Evolutionary conservation across 2,888 invertebrate genomes (phyloP).

Genomic region (Molorchus minor): DNA sequence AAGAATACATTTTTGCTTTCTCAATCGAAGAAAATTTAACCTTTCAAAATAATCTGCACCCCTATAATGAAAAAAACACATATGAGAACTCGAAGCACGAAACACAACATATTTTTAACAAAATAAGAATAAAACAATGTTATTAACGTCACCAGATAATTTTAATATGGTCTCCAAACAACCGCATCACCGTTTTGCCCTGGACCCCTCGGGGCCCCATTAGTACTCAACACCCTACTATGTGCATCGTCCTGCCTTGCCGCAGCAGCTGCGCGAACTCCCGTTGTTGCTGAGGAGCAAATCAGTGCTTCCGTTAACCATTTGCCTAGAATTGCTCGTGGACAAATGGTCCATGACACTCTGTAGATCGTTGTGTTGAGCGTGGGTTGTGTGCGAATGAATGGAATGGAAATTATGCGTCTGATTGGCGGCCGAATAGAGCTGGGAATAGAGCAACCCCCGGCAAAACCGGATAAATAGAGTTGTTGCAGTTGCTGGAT

Average conservation of each 20-base stretch:
- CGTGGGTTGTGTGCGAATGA: conserved; percentile 69
- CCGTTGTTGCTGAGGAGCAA: conserved; percentile 67
- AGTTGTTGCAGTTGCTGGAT: conserved; percentile 74
- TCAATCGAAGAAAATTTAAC: no score
- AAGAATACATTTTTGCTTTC: no score
- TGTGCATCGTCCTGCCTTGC: conserved; percentile 67
- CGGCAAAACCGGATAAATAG: conserved; percentile 80
- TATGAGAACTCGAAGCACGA: no score
- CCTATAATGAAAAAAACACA: no score
- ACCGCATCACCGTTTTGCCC: conserved; percentile 72
- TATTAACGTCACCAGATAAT: background rate
- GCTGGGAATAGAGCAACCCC: conserved; percentile 84
- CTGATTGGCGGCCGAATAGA: conserved; percentile 82
- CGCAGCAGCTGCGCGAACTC: conserved; percentile 69
- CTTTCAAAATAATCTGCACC: no score
- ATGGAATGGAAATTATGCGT: conserved; percentile 77
- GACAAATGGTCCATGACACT: conserved; percentile 81
- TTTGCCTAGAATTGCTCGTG: conserved; percentile 67
- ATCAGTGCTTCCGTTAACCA: conserved; percentile 62
- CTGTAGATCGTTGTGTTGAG: conserved; percentile 72
- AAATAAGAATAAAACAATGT: background rate
- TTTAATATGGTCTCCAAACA: conserved; percentile 81
- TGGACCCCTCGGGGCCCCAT: conserved; percentile 67
- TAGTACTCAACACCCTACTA: conserved; percentile 59
- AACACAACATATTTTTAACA: no score